Evolutionary conservation across 2,797 vertebrate species (phyloP).

Genomic region (Acanthiza pusilla): DNA sequence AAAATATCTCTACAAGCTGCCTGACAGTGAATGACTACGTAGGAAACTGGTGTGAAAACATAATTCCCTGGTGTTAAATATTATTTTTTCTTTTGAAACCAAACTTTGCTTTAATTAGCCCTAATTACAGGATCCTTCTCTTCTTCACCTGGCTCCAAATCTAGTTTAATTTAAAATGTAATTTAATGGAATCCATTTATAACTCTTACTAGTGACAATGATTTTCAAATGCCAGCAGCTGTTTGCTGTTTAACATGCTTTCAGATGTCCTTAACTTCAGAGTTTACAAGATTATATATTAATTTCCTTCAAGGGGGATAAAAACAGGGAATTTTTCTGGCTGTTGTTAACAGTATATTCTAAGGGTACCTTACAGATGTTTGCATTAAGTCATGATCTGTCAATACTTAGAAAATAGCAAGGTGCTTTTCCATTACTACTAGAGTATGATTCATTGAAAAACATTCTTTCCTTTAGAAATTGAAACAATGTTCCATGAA

Average conservation of each 20-base stretch:
- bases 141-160: neutral
- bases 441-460: neutral
- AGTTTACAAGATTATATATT: conserved; percentile 51
- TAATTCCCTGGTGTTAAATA: neutral
- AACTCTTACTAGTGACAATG: neutral
- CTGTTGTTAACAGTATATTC: neutral
- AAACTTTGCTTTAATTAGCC: neutral
- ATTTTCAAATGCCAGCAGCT: conserved; percentile 4
- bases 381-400: neutral
- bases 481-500: neutral
- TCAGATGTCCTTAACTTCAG: conserved; percentile 36
- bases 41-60: neutral
- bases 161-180: neutral
- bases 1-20: neutral
- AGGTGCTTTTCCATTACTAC: neutral
- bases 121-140: neutral
- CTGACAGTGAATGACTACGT: neutral
- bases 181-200: neutral
- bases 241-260: conserved; percentile 71
- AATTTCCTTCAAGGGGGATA: neutral
- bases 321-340: neutral
- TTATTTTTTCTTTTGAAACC: neutral
- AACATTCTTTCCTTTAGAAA: neutral
- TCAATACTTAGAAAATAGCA: neutral
- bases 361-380: neutral